Conservation (phyloP, 2,113 vertebrate species). For the Ptychochromis oligacanthus region DNA sequence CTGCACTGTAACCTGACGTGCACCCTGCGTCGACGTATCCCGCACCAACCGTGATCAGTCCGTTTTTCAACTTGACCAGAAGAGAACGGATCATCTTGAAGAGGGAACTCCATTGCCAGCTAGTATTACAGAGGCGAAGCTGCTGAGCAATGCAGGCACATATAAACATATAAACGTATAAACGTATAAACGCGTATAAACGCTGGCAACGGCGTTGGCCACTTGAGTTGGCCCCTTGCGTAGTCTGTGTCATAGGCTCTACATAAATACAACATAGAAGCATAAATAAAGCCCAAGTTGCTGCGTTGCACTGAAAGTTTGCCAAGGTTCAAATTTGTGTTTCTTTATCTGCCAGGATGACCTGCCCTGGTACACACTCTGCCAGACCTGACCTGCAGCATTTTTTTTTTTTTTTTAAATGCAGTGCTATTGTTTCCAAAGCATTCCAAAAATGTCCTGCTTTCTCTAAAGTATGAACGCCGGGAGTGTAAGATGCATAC, state of each 20-base stretch:
- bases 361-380: not conserved
- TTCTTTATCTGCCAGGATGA: not conserved
- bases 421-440: not conserved
- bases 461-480: not conserved
- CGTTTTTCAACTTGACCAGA: too few species aligned
- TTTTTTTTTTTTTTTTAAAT: not conserved
- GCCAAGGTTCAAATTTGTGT: not conserved
- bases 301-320: not conserved
- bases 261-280: not conserved
- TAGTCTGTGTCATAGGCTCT: not conserved
- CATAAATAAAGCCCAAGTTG: not conserved
- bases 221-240: accelerated
- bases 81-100: too few species aligned
- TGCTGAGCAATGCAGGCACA: too few species aligned
- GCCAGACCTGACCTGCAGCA: not conserved
- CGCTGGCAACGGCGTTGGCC: accelerated
- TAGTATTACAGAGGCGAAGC: too few species aligned
- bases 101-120: too few species aligned
- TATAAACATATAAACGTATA: too few species aligned
- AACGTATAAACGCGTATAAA: too few species aligned
- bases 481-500: not conserved
- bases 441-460: not conserved
- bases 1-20: too few species aligned
- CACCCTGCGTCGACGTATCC: not conserved
- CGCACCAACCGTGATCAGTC: not conserved